Evolutionary conservation across 2,888 invertebrate genomes (phyloP).

Genomic region (Pterostichus madidus): DNA sequence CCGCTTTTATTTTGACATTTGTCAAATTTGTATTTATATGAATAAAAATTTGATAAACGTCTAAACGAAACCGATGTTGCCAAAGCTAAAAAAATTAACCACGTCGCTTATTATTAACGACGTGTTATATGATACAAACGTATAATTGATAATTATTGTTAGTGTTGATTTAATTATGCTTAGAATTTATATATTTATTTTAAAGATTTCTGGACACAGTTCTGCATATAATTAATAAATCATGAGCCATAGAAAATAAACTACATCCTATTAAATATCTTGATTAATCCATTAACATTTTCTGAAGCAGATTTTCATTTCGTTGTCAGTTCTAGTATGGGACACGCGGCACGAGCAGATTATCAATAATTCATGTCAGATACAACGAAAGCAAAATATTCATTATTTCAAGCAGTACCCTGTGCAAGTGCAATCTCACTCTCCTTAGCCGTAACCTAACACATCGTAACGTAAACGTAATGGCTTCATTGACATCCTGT

Average conservation of each 20-base stretch:
- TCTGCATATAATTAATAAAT: constrained; percentile 17
- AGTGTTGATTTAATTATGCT: no score
- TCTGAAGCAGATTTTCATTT: constrained; percentile 23
- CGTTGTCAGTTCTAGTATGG: not conserved
- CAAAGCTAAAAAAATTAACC: no score
- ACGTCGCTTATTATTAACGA: no score
- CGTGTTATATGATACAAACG: no score
- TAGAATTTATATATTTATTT: no score
- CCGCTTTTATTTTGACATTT: no score
- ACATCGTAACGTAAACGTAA: not conserved
- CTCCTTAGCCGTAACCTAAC: not conserved
- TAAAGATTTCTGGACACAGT: no score
- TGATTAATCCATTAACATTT: constrained; percentile 43
- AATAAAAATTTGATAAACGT: no score
- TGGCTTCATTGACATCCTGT: no score
- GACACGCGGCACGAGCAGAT: constrained; percentile 5
- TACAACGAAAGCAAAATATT: constrained; percentile 15
- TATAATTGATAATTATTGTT: no score
- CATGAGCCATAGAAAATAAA: constrained; percentile 15
- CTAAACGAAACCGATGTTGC: no score
- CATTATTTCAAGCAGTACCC: constrained; percentile 31
- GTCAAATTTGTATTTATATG: no score
- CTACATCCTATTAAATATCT: constrained; percentile 34
- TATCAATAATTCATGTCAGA: constrained; percentile 43
- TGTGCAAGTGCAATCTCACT: not conserved